phyloP scores from a whole-genome alignment of 2,113 vertebrate species.

The Argyrosomus japonicus region DNA sequence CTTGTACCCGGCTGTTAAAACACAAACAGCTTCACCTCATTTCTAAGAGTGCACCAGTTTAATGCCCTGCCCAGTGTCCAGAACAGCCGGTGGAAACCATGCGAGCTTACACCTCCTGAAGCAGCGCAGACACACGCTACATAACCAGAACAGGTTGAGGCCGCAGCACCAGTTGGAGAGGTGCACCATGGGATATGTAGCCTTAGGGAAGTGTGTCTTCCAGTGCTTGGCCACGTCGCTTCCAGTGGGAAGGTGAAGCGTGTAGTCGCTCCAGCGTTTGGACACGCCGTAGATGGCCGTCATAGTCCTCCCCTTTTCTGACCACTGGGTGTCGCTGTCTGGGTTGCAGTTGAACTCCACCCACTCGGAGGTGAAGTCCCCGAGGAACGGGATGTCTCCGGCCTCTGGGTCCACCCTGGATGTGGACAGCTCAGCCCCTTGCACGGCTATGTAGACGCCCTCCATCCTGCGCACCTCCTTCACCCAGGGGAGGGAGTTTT shows the following conservation, averaged over 20 bases:
- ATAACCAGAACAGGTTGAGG: conserved; percentile 94
- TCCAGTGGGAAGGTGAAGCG: conserved; percentile 93
- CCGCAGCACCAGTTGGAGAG: conserved; percentile 97
- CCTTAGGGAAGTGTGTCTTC: conserved; percentile 94
- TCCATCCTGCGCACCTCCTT: conserved; percentile 91
- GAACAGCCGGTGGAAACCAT: conserved; percentile 95
- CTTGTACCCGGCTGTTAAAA: neutral
- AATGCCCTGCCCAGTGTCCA: conserved; percentile 97
- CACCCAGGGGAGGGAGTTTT: conserved; percentile 93
- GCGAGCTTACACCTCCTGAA: conserved; percentile 93
- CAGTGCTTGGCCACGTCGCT: conserved; percentile 96
- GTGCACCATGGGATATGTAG: conserved; percentile 93
- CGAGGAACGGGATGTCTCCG: conserved; percentile 85
- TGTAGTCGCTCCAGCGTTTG: conserved; percentile 96
- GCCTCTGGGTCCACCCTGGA: conserved; percentile 53
- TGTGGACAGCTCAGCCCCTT: conserved; percentile 88
- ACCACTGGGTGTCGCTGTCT: conserved; percentile 88
- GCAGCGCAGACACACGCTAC: conserved; percentile 91
- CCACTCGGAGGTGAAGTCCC: conserved; percentile 96
- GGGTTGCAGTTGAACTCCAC: conserved; percentile 97
- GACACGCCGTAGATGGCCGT: conserved; percentile 90
- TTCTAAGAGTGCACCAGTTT: conserved; percentile 95
- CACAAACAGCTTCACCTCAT: neutral
- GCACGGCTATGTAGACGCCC: conserved; percentile 91
- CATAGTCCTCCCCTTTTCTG: conserved; percentile 86